Conservation (phyloP, 2,797 vertebrate genomes). For the Ambastaia sidthimunki region DNA sequence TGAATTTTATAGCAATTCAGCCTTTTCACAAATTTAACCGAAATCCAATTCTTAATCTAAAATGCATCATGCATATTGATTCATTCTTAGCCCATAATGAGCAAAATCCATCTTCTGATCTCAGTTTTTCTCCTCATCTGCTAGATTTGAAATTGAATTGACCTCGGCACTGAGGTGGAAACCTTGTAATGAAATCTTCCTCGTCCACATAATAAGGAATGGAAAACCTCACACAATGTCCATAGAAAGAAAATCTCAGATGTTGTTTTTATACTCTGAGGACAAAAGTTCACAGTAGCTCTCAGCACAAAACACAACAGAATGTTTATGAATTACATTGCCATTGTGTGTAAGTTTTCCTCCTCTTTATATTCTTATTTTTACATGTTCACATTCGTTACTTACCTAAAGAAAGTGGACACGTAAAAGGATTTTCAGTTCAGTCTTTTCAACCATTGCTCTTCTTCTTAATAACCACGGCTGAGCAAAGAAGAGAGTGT, state of each 20-base stretch:
- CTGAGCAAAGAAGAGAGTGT: background rate
- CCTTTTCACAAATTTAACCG: background rate
- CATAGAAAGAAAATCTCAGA: background rate
- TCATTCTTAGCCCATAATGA: slow-evolving; percentile 10
- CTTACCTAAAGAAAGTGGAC: background rate
- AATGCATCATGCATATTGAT: slow-evolving; percentile 17
- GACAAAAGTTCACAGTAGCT: background rate
- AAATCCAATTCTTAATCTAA: background rate
- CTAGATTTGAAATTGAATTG: slow-evolving; percentile 13
- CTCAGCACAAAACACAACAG: background rate
- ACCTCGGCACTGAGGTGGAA: slow-evolving; percentile 38
- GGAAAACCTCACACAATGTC: background rate
- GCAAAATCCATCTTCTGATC: slow-evolving; percentile 17
- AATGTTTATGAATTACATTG: background rate
- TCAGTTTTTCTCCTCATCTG: slow-evolving; percentile 15
- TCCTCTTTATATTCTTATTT: background rate
- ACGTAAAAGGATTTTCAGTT: background rate
- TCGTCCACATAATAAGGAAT: slow-evolving; percentile 4
- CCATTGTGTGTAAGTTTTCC: background rate
- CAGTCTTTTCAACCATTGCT: background rate
- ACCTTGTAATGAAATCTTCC: slow-evolving; percentile 53
- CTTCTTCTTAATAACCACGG: slow-evolving; percentile 32
- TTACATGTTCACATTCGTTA: background rate
- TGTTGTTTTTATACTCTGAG: background rate
- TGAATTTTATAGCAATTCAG: slow-evolving; percentile 6